Evolutionary conservation across 2,888 invertebrate genomes (phyloP).

Genomic region (Flexamia atlantica): DNA sequence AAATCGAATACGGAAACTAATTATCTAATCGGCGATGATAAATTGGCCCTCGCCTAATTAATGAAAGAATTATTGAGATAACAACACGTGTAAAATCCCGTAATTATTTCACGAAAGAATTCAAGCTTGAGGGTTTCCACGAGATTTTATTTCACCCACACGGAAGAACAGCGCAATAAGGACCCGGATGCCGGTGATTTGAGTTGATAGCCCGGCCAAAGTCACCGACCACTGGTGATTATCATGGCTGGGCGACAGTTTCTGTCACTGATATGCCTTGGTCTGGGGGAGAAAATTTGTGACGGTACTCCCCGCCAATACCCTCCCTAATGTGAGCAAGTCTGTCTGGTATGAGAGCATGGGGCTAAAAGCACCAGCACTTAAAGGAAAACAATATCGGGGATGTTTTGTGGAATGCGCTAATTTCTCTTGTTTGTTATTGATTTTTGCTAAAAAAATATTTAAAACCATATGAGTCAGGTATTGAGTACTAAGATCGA

Average conservation of each 20-base stretch:
- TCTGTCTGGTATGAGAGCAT: constrained; percentile 3
- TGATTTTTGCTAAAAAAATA: no score
- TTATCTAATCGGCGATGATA: no score
- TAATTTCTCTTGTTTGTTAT: no score
- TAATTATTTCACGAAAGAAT: no score
- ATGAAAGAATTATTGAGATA: no score
- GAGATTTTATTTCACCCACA: not conserved
- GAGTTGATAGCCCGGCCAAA: not conserved
- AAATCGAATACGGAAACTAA: no score
- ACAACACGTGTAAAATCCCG: no score
- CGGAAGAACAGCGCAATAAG: not conserved
- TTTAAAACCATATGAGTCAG: no score
- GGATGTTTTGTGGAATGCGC: not conserved
- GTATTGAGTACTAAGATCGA: no score
- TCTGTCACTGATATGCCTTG: not conserved
- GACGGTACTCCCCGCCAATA: not conserved
- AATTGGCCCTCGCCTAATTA: no score
- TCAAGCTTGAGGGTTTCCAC: no score
- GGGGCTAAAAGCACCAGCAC: not conserved
- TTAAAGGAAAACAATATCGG: not conserved
- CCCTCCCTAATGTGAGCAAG: not conserved
- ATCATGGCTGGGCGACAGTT: not conserved
- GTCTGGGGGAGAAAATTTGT: not conserved
- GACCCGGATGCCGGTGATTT: not conserved
- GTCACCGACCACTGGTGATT: not conserved